Evolutionary conservation across 2,888 invertebrate species (phyloP).

Genomic region (Hofmannophila pseudospretella): DNA sequence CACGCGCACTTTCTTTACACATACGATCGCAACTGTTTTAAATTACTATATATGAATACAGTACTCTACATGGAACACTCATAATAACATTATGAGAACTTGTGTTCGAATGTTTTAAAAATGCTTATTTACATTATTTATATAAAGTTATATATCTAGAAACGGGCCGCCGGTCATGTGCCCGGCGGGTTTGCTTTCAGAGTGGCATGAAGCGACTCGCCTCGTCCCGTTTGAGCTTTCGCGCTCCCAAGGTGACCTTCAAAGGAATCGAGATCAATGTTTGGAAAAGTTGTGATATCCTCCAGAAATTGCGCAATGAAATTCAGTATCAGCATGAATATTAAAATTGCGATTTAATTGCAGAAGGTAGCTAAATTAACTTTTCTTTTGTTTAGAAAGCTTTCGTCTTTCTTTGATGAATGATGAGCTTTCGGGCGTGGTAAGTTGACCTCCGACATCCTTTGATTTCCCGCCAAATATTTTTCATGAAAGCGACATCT

Average conservation of each 20-base stretch:
- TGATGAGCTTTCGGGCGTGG: neutral
- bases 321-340: too few relatives aligned
- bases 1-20: neutral
- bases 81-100: slow-evolving; percentile 27
- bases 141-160: slow-evolving; percentile 5
- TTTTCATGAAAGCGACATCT: neutral
- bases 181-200: slow-evolving; percentile 17
- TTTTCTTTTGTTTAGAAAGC: too few relatives aligned
- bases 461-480: neutral
- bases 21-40: neutral
- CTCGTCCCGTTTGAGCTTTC: slow-evolving; percentile 48
- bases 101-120: slow-evolving; percentile 10
- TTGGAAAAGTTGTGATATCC: slow-evolving; percentile 11
- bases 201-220: slow-evolving; percentile 7
- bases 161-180: slow-evolving; percentile 38
- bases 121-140: slow-evolving; percentile 10
- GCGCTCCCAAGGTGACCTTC: slow-evolving; percentile 70
- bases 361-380: too few relatives aligned
- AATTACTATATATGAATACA: neutral
- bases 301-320: neutral
- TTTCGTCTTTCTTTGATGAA: neutral
- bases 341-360: too few relatives aligned
- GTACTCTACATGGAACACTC: slow-evolving; percentile 2
- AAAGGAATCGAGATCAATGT: slow-evolving; percentile 35
- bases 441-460: neutral